Evolutionary conservation across 2,797 vertebrate species (phyloP).

Genomic region (Ammospiza maritima): DNA sequence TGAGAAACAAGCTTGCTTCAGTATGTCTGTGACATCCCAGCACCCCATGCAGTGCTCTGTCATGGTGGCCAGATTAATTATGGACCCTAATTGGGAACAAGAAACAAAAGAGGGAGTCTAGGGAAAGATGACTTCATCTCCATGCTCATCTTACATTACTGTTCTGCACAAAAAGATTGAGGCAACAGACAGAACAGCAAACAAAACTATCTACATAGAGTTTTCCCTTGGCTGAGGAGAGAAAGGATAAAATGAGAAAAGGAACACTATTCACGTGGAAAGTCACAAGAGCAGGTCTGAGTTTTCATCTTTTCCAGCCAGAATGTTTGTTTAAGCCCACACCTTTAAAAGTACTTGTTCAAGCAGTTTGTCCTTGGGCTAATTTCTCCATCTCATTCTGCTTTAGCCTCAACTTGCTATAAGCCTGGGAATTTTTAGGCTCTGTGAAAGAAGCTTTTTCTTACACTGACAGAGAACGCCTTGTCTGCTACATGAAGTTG

Average conservation of each 20-base stretch:
- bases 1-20: conserved; percentile 25
- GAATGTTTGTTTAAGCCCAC: conserved; percentile 1
- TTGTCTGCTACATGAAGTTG: not conserved
- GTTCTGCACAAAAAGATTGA: conserved; percentile 3
- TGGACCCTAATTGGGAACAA: conserved; percentile 57
- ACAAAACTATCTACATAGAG: conserved; percentile 9
- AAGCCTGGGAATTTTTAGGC: conserved; percentile 8
- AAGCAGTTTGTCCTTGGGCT: conserved; percentile 28
- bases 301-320: not conserved
- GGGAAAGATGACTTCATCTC: conserved; percentile 56
- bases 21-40: not conserved
- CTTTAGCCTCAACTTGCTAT: conserved; percentile 13
- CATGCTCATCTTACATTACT: conserved; percentile 41
- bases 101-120: conserved; percentile 56
- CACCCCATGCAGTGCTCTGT: not conserved
- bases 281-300: conserved; percentile 1
- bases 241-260: not conserved
- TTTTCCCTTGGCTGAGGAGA: not conserved
- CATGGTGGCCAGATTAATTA: conserved; percentile 43
- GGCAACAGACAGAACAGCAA: conserved; percentile 16
- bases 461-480: not conserved
- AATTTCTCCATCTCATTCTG: not conserved
- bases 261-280: not conserved
- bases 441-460: conserved; percentile 8
- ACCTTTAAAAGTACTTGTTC: conserved; percentile 38